Base-by-base conservation (phyloP, 2,888 invertebrate species). In the Selenia dentaria region DNA sequence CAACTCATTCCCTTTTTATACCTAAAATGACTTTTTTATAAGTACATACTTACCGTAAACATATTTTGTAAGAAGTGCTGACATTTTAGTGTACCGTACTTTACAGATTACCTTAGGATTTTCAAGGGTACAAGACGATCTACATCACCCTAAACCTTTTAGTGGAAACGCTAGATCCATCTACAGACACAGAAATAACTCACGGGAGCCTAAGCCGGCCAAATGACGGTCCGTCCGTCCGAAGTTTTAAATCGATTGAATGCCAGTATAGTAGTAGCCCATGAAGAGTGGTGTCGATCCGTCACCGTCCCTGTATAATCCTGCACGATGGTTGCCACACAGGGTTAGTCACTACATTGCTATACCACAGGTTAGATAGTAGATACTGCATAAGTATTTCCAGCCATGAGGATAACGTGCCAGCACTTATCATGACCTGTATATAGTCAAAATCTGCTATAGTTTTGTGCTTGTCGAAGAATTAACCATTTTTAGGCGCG, bases 261-360 rank as follows among this genome's bases (percentile, higher is more conserved):
- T 77, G 77, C 78, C 75, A 63, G 56, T 83, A 55, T 83, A 84
- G 82, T 82, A n/a, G n/a, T n/a, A n/a, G n/a, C 80, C 72, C 76
- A 72, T 75, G 79, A 74, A 68, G 70, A 79, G 78, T 74, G 69
- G 67, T 69, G 67, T 82, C 81, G 78, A 88, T 88, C 79, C 83
- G 84, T 88, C 87, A 87, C 85, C 79, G 89, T 87, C 87, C 67
- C 71, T 69, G 74, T 79, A 80, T 88, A 88, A 88, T 86, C 85
- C 86, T 70, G 71, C 73, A 79, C 79, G 31, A 40, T 83, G 84
- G 83, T 84, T 86, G 86, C n/a, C n/a, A n/a, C n/a, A n/a, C n/a
- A n/a, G n/a, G n/a, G n/a, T n/a, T n/a, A n/a, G n/a, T n/a, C n/a
- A n/a, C n/a, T n/a, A n/a, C n/a, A n/a, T n/a, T n/a, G n/a, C n/a